phyloP scores from a whole-genome alignment of 2,888 invertebrate genomes.

The Rhodophaea formosa region DNA sequence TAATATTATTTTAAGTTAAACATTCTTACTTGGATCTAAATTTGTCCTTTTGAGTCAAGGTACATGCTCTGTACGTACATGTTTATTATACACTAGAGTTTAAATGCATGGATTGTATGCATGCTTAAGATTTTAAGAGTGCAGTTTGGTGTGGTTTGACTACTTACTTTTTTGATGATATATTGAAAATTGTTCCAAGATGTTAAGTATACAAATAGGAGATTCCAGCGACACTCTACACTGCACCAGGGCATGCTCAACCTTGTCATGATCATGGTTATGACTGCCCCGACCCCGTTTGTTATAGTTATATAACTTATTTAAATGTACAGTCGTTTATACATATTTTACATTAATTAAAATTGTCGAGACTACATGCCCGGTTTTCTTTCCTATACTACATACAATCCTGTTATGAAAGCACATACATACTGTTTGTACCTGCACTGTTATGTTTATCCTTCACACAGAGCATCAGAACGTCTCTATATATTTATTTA shows the following conservation, averaged over 20 bases:
- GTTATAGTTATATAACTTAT: constrained; percentile 65
- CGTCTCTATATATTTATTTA: constrained; percentile 26
- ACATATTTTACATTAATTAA: constrained; percentile 72
- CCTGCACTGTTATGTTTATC: constrained; percentile 15
- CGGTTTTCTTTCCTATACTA: constrained; percentile 48
- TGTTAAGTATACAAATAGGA: constrained; percentile 15
- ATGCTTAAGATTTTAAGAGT: constrained; percentile 63
- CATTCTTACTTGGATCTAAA: constrained; percentile 40
- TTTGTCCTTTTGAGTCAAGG: constrained; percentile 51
- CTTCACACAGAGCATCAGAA: constrained; percentile 25
- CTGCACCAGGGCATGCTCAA: constrained; percentile 73
- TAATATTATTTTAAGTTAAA: constrained; percentile 62
- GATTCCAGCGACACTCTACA: constrained; percentile 40
- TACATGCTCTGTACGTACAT: constrained; percentile 66
- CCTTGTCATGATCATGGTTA: constrained; percentile 39
- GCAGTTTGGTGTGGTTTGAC: constrained; percentile 56
- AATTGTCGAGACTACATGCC: constrained; percentile 65
- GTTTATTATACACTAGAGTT: constrained; percentile 45
- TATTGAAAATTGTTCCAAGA: constrained; percentile 7
- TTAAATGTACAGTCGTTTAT: constrained; percentile 72
- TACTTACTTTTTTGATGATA: constrained; percentile 10
- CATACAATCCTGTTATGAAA: constrained; percentile 33
- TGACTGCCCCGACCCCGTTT: constrained; percentile 54
- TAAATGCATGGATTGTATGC: constrained; percentile 63
- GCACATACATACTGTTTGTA: constrained; percentile 5